Percentiles rank a stretch among this genome's conserved stretches.
Evolutionary conservation across 2,113 vertebrate species (phyloP).

Genomic region (Perca flavescens): DNA sequence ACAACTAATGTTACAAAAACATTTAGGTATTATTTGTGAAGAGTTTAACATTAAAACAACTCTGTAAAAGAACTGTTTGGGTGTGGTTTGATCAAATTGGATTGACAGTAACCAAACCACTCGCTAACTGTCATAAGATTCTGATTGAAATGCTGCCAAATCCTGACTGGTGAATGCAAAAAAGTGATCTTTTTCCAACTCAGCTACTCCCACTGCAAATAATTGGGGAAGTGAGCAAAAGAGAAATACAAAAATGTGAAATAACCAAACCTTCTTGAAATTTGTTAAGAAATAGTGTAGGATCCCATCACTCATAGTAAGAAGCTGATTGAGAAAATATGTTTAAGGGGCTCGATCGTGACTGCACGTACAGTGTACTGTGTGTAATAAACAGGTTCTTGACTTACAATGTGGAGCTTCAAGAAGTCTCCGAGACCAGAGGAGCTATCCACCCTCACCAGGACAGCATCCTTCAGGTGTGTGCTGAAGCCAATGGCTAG

Average conservation of each 20-base stretch:
- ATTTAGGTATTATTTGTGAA: background rate
- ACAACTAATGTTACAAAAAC: background rate
- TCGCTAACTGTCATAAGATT: background rate
- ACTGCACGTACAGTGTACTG: background rate
- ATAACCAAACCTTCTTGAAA: background rate
- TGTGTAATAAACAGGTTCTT: background rate
- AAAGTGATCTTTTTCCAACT: background rate
- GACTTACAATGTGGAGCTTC: constrained; percentile 99
- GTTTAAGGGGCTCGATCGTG: background rate
- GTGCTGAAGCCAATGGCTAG: constrained; percentile 99
- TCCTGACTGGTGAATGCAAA: background rate
- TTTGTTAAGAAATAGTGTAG: background rate
- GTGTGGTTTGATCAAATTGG: background rate
- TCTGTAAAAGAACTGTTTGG: background rate
- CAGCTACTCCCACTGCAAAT: background rate
- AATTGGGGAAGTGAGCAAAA: background rate
- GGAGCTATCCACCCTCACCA: constrained; percentile 98
- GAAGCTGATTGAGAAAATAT: background rate
- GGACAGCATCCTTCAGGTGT: constrained; percentile 94
- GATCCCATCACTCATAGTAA: background rate
- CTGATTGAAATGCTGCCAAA: background rate
- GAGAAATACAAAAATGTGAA: background rate
- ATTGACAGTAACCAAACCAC: constrained; percentile 3
- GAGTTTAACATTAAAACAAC: background rate
- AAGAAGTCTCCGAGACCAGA: constrained; percentile 97